phyloP scores from a whole-genome alignment of 2,888 invertebrate genomes.

The Cryptocheilus praepositus region DNA sequence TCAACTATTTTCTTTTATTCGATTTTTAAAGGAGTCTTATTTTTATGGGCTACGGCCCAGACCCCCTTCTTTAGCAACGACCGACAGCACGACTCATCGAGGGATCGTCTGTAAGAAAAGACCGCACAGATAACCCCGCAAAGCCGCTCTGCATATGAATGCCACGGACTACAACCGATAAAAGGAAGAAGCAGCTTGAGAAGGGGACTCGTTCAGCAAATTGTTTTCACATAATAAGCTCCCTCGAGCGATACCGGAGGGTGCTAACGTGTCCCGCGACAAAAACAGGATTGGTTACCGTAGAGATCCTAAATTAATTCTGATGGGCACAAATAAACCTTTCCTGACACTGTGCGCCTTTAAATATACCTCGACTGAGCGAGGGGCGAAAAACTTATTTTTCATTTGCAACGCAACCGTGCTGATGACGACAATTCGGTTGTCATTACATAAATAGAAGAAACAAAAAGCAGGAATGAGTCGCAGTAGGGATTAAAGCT shows the following conservation, averaged over 20 bases:
- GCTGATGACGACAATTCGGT: no score
- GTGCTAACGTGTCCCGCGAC: slow-evolving; percentile 59
- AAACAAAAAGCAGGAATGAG: not conserved
- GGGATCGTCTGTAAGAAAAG: slow-evolving; percentile 60
- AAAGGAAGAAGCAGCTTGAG: slow-evolving; percentile 43
- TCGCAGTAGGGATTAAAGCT: not conserved
- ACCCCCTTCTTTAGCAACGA: no score
- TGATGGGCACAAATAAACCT: not conserved
- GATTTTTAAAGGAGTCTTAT: no score
- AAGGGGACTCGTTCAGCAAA: slow-evolving; percentile 50
- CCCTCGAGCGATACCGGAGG: slow-evolving; percentile 46
- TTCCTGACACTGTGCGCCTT: not conserved
- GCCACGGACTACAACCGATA: slow-evolving; percentile 11
- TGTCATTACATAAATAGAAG: no score
- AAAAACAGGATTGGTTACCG: slow-evolving; percentile 44
- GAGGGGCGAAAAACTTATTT: not conserved
- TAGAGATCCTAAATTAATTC: slow-evolving; percentile 33
- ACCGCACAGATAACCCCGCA: slow-evolving; percentile 51
- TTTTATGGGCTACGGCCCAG: no score
- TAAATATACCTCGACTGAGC: no score
- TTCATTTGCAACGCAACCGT: not conserved
- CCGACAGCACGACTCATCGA: slow-evolving; percentile 6
- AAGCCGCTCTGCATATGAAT: slow-evolving; percentile 55
- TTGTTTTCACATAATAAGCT: slow-evolving; percentile 64
- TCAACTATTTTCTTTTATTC: no score